phyloP scores from a whole-genome alignment of 2,888 invertebrate species.

The Drosophila maculinotata region DNA sequence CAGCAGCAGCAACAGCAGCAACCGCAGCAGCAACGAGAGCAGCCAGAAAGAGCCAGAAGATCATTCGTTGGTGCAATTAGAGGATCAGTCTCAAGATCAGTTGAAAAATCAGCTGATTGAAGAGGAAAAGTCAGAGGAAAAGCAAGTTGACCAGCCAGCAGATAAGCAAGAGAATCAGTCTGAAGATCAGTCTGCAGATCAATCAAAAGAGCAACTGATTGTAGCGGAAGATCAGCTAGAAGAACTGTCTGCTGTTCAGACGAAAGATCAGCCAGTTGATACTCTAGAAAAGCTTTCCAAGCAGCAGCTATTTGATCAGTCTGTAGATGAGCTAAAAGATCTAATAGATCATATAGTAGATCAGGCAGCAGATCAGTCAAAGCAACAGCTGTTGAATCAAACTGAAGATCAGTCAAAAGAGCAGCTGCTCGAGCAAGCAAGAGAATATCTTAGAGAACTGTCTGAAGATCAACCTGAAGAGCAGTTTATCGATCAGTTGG shows the following conservation, averaged over 20 bases:
- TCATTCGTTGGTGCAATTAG: not conserved
- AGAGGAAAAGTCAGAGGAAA: not conserved
- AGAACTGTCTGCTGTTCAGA: not conserved
- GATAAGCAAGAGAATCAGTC: not conserved
- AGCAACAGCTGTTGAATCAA: not conserved
- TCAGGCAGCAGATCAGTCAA: not conserved
- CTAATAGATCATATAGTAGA: not conserved
- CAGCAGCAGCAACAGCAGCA: conserved; percentile 23
- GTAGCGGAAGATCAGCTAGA: not conserved
- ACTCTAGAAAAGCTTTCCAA: not conserved
- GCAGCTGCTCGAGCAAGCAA: not conserved
- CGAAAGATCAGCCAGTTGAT: not conserved
- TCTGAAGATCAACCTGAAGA: not conserved
- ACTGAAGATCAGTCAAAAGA: not conserved
- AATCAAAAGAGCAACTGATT: not conserved
- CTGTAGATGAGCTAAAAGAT: not conserved
- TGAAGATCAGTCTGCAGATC: not conserved
- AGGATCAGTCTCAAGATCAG: not conserved
- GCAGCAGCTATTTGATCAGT: not conserved
- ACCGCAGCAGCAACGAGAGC: conserved; percentile 26
- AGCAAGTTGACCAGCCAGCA: not conserved
- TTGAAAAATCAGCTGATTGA: not conserved
- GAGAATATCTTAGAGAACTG: not conserved
- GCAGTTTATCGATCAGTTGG: not conserved
- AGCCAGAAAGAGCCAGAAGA: conserved; percentile 15